Percentiles rank a stretch among this genome's conserved stretches.
These are phyloP conservation scores for Anneissia japonica DNA, from an alignment of 35 echinoderm and acorn worm species.

Conservation along the genomic window DNA sequence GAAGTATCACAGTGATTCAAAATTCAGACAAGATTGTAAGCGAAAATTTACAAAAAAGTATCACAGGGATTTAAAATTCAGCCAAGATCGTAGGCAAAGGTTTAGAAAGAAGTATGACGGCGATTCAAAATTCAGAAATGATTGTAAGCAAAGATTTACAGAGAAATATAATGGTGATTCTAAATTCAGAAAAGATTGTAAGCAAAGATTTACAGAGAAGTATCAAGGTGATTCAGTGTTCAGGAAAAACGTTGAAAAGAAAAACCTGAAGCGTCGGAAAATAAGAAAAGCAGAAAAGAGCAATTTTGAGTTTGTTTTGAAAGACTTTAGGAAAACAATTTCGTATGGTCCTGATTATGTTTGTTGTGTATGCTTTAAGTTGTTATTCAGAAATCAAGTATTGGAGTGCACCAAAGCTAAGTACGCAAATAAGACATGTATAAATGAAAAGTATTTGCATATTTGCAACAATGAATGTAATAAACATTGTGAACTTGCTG, in stretches of 20 bases:
- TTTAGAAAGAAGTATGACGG: neutral
- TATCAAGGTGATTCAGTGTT: neutral
- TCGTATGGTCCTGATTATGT: slow-evolving; percentile 45
- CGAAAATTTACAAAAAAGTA: neutral
- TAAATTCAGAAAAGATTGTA: neutral
- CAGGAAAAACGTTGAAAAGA: neutral
- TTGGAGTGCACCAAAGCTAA: slow-evolving; percentile 20
- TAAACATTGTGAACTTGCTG: neutral
- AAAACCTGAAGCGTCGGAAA: neutral
- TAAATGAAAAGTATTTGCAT: slow-evolving; percentile 27
- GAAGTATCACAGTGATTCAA: no score
- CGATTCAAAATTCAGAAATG: neutral
- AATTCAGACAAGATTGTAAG: neutral
- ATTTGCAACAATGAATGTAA: slow-evolving; percentile 15
- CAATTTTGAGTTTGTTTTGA: neutral
- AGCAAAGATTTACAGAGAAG: slow-evolving; percentile 1
- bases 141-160: neutral
- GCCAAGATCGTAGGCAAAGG: neutral
- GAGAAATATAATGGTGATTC: neutral
- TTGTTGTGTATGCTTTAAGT: slow-evolving; percentile 36
- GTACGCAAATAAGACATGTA: slow-evolving; percentile 15
- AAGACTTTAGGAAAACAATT: slow-evolving; percentile 25
- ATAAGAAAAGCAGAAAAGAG: neutral
- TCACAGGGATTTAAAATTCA: neutral
- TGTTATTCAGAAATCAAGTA: slow-evolving; percentile 37